Conservation (phyloP, 2,113 vertebrate species). For the Columba livia region DNA sequence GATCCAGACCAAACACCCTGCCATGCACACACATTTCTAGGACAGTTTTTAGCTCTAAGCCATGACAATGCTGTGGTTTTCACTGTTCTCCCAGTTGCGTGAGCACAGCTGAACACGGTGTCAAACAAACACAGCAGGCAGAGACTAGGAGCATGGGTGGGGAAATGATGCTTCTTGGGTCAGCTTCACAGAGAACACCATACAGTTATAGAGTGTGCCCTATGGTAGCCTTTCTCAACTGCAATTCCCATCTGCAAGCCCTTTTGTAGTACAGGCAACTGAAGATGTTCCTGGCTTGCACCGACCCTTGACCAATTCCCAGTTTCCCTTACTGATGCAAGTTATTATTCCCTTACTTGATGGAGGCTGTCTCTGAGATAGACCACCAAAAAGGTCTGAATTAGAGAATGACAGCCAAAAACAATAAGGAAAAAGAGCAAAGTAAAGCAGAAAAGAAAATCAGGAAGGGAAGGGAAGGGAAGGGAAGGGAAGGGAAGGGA, state of each 20-base stretch:
- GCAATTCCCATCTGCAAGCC: neutral
- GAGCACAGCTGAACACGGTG: fast-evolving
- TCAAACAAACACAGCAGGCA: neutral
- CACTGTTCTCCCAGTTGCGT: neutral
- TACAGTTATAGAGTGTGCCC: neutral
- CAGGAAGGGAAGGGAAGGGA: too few relatives aligned
- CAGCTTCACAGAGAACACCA: fast-evolving
- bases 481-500: too few relatives aligned
- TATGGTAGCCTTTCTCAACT: fast-evolving
- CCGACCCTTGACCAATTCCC: neutral
- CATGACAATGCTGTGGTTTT: neutral
- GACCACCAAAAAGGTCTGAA: fast-evolving
- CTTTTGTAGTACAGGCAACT: neutral
- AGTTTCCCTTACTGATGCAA: neutral
- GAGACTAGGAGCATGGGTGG: fast-evolving
- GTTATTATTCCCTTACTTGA: neutral
- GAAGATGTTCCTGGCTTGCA: neutral
- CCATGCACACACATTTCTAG: neutral
- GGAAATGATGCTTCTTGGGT: neutral
- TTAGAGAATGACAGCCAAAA: neutral
- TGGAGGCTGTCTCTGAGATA: neutral
- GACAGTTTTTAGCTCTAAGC: neutral
- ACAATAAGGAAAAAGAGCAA: neutral
- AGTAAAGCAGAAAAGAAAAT: too few relatives aligned
- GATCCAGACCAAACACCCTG: neutral